Evolutionary conservation across 2,113 vertebrate genomes (phyloP).

Genomic region (Hippocampus guttulatus): DNA sequence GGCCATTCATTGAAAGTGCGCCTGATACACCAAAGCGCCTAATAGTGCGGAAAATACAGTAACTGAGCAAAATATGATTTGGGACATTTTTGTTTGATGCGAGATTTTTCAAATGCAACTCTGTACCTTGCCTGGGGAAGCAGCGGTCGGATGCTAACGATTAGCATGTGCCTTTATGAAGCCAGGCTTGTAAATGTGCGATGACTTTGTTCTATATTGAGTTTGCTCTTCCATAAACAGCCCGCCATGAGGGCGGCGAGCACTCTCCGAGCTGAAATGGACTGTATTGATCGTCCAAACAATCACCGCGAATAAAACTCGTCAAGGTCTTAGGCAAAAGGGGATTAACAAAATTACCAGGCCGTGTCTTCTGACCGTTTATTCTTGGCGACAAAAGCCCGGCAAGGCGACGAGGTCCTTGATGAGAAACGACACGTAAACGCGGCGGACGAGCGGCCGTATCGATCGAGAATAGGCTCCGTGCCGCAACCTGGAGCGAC

Average conservation of each 20-base stretch:
- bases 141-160: not conserved
- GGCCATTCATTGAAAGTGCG: no score
- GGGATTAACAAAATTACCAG: slow-evolving; percentile 67
- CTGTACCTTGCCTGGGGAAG: not conserved
- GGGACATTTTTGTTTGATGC: no score
- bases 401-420: slow-evolving; percentile 28
- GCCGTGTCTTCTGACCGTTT: slow-evolving; percentile 44
- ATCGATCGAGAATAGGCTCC: slow-evolving; percentile 59
- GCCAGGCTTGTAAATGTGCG: not conserved
- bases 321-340: slow-evolving; percentile 65
- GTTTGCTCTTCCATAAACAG: slow-evolving; percentile 45
- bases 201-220: slow-evolving; percentile 28
- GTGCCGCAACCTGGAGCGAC: slow-evolving; percentile 21
- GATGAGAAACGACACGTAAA: slow-evolving; percentile 57
- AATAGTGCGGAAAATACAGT: no score
- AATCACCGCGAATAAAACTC: slow-evolving; percentile 70
- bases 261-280: slow-evolving; percentile 48
- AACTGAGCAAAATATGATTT: no score
- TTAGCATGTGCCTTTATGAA: not conserved
- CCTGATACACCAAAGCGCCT: no score
- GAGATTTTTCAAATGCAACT: not conserved
- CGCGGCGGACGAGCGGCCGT: slow-evolving; percentile 45
- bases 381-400: slow-evolving; percentile 43
- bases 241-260: not conserved
- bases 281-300: slow-evolving; percentile 64